Conservation (phyloP, 2,113 vertebrate genomes). For the Arenaria interpres region DNA sequence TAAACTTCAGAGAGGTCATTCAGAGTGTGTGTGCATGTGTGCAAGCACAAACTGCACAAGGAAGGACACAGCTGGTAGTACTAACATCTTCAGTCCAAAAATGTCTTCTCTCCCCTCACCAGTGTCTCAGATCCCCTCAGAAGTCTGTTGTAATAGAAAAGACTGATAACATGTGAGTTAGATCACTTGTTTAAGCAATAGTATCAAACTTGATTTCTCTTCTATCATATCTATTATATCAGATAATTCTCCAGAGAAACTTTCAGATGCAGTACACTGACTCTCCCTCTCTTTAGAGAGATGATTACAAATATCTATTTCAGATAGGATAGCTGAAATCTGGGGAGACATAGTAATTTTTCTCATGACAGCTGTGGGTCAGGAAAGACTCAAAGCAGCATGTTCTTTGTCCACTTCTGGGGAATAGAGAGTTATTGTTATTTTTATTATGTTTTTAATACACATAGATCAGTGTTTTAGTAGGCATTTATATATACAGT, state of each 20-base stretch:
- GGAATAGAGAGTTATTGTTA: neutral
- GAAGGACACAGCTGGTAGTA: neutral
- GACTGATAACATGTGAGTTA: neutral
- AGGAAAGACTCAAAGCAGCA: neutral
- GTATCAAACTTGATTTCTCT: neutral
- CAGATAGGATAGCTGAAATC: neutral
- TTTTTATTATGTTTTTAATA: neutral
- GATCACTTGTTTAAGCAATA: neutral
- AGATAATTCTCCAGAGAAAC: neutral
- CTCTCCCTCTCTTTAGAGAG: neutral
- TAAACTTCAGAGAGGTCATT: neutral
- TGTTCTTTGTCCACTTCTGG: neutral
- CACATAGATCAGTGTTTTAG: neutral
- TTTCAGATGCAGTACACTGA: neutral
- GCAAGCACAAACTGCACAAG: neutral
- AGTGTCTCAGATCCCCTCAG: neutral
- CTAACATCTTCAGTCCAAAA: neutral
- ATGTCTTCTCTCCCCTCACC: neutral
- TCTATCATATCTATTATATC: neutral
- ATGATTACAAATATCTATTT: neutral
- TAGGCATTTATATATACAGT: neutral
- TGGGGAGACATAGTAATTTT: neutral
- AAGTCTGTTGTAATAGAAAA: neutral
- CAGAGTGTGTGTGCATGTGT: accelerated
- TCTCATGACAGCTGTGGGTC: neutral